Evolutionary conservation across 1,140 invertebrate genomes (phyloP).

Genomic region (Coenobita brevimanus): DNA sequence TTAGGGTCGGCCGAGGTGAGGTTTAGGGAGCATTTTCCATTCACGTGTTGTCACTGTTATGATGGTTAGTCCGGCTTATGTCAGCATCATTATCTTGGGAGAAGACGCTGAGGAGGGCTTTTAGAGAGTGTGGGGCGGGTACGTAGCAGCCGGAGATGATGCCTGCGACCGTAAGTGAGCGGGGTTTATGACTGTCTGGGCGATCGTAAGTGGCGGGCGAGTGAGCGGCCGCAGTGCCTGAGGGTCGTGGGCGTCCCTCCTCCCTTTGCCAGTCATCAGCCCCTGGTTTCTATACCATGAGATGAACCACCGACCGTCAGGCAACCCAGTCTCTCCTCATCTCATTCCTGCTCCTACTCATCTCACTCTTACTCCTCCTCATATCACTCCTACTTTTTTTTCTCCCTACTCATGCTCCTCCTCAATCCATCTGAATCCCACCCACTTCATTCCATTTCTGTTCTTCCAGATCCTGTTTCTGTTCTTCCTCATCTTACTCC

Average conservation of each 20-base stretch:
- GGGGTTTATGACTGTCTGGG: constrained; percentile 16
- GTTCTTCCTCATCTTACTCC: background rate
- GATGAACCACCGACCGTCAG: no score
- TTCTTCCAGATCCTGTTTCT: background rate
- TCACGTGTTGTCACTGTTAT: constrained; percentile 24
- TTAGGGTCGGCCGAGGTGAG: background rate
- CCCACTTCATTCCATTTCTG: no score
- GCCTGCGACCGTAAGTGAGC: background rate
- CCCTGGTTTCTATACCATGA: background rate
- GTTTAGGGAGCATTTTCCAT: constrained; percentile 12
- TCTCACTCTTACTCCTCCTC: no score
- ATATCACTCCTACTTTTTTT: background rate
- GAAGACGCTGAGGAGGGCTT: background rate
- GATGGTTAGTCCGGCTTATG: background rate
- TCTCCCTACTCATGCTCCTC: background rate
- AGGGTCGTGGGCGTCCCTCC: background rate
- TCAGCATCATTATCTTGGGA: background rate
- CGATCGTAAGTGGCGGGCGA: background rate
- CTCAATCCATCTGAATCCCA: background rate
- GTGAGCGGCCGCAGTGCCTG: background rate
- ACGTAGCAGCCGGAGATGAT: no score
- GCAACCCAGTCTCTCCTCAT: background rate
- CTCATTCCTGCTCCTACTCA: no score
- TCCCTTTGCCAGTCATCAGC: constrained; percentile 15
- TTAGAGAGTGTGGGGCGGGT: no score